These are phyloP conservation scores for Clusia tigrina DNA, from an alignment of 2,888 invertebrate genomes.

Conservation along the genomic window DNA sequence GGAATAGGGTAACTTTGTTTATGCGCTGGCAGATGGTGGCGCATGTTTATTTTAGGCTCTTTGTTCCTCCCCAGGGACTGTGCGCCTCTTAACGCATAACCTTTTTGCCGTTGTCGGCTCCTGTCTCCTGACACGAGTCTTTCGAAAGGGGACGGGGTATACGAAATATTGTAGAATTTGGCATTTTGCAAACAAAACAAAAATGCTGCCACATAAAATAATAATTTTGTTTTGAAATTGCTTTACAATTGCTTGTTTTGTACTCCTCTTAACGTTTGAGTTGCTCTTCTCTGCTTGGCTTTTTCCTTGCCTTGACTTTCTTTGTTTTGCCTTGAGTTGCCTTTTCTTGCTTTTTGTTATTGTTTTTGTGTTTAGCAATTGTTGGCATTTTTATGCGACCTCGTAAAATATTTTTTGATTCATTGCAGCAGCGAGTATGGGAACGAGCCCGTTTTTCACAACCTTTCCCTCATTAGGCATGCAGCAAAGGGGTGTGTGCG, in stretches of 20 bases:
- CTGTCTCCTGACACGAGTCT: too few relatives aligned
- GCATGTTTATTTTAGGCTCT: background rate
- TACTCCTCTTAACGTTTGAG: background rate
- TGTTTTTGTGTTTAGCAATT: background rate
- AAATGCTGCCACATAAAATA: constrained; percentile 52
- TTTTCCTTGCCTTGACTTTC: too few relatives aligned
- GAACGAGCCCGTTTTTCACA: background rate
- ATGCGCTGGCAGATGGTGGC: background rate
- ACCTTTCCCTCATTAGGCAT: too few relatives aligned
- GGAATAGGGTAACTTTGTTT: too few relatives aligned
- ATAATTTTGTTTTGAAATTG: constrained; percentile 54
- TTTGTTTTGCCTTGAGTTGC: background rate
- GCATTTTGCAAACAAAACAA: constrained; percentile 26
- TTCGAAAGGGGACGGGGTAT: background rate
- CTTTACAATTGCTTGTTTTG: constrained; percentile 48
- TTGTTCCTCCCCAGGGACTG: background rate
- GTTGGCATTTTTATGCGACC: background rate
- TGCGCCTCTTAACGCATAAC: background rate
- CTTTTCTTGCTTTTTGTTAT: background rate
- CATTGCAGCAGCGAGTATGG: background rate
- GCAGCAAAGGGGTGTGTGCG: too few relatives aligned
- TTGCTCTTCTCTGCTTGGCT: too few relatives aligned
- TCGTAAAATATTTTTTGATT: constrained; percentile 4
- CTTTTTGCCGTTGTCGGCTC: background rate
- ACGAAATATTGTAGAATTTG: background rate